Percentiles rank a stretch among this genome's conserved stretches.
Evolutionary conservation across 2,797 vertebrate genomes (phyloP).

Genomic region (Pangasius sanitwongsei): DNA sequence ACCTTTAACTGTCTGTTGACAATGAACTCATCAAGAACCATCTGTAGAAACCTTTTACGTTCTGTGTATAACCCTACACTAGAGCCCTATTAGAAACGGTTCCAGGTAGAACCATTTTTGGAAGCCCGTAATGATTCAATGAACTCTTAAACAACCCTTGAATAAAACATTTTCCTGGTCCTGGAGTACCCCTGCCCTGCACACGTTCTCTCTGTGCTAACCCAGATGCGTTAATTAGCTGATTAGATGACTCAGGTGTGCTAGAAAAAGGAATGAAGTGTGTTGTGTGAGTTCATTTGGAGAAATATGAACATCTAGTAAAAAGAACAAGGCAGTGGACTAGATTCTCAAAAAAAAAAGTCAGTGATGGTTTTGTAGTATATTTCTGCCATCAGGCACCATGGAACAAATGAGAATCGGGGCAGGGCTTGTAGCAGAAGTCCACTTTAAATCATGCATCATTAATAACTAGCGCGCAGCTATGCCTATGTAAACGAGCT

Average conservation of each 20-base stretch:
- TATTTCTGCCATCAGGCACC: not conserved
- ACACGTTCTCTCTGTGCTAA: not conserved
- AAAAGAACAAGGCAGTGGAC: not conserved
- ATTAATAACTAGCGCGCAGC: not conserved
- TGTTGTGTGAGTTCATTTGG: not conserved
- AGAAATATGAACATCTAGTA: not conserved
- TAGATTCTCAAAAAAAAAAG: not conserved
- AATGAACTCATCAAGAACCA: not conserved
- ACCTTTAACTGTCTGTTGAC: not conserved
- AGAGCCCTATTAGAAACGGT: not conserved
- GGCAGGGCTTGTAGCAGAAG: not conserved
- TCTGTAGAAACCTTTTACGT: not conserved
- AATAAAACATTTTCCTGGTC: no score
- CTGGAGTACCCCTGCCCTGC: no score
- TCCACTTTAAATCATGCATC: not conserved
- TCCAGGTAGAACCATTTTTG: not conserved
- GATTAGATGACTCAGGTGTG: not conserved
- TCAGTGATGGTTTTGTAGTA: not conserved
- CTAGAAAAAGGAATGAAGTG: not conserved
- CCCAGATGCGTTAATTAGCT: not conserved
- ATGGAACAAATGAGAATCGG: not conserved
- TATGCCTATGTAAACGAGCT: not conserved
- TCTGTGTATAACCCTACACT: not conserved
- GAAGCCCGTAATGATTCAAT: not conserved
- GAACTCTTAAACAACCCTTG: not conserved